Percentiles rank a stretch among this genome's conserved stretches.
These are phyloP conservation scores for Promerops cafer DNA, from an alignment of 2,113 vertebrate genomes.

Conservation along the genomic window DNA sequence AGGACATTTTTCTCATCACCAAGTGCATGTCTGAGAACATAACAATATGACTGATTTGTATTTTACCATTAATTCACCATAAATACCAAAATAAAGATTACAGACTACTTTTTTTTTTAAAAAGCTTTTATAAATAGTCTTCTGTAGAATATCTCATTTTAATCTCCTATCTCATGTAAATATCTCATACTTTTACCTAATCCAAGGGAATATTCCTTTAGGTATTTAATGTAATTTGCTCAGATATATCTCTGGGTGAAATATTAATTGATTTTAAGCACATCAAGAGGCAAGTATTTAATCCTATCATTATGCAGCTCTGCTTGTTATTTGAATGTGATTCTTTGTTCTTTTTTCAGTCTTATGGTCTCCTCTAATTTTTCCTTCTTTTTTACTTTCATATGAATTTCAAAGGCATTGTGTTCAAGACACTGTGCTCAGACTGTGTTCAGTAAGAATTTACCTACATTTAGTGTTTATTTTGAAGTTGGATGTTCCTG, in stretches of 20 bases:
- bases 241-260: slow-evolving; percentile 16
- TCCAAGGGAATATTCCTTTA: slow-evolving; percentile 42
- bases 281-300: slow-evolving; percentile 19
- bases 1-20: background rate
- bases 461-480: slow-evolving; percentile 6
- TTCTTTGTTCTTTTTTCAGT: slow-evolving; percentile 46
- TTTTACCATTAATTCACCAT: background rate
- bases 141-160: background rate
- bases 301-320: slow-evolving; percentile 18
- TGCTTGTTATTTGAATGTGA: slow-evolving; percentile 45
- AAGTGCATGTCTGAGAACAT: background rate
- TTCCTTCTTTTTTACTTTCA: slow-evolving; percentile 49
- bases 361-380: slow-evolving; percentile 28
- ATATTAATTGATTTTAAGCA: slow-evolving; percentile 35
- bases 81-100: background rate
- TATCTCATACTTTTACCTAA: slow-evolving; percentile 11
- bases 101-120: background rate
- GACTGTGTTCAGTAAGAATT: slow-evolving; percentile 42
- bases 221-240: slow-evolving; percentile 29
- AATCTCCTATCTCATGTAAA: background rate
- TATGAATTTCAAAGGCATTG: slow-evolving; percentile 32
- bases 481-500: slow-evolving; percentile 12
- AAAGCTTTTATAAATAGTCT: background rate
- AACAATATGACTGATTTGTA: background rate
- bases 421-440: background rate